A percentile compares a stretch with the other conserved stretches of the same genome.
Conservation (phyloP, 2,888 invertebrate genomes). For the Caenorhabditis sulstoni region DNA sequence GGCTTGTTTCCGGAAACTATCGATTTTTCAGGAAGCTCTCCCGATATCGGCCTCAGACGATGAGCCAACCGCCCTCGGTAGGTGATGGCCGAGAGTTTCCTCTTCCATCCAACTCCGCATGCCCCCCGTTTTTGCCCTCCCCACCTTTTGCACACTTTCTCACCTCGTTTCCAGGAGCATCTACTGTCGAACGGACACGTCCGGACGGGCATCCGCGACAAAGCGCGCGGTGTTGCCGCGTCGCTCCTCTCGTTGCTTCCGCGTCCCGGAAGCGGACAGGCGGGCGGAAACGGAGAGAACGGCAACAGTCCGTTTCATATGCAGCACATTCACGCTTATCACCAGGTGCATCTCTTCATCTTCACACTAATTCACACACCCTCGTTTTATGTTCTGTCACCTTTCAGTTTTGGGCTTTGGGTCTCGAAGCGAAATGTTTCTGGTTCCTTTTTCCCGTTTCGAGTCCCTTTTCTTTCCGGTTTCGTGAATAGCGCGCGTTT, state of each 20-base stretch:
- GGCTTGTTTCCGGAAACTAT: background rate
- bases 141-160: background rate
- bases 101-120: background rate
- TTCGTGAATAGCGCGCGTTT: background rate
- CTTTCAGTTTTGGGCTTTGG: background rate
- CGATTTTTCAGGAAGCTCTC: constrained; percentile 50
- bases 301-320: constrained; percentile 61
- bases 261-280: constrained; percentile 35
- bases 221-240: constrained; percentile 70
- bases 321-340: constrained; percentile 63
- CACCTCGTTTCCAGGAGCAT: constrained; percentile 61
- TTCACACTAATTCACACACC: background rate
- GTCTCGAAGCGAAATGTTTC: background rate
- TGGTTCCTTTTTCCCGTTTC: too few relatives aligned
- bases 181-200: constrained; percentile 71
- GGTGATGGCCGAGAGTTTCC: constrained; percentile 7
- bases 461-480: too few relatives aligned
- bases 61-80: constrained; percentile 55
- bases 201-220: constrained; percentile 66
- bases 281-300: constrained; percentile 18
- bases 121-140: background rate
- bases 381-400: background rate
- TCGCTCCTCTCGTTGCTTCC: constrained; percentile 64
- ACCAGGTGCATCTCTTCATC: constrained; percentile 35
- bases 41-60: constrained; percentile 43